Conservation (phyloP, 1,140 invertebrate species). For the Drosophila busckii region DNA sequence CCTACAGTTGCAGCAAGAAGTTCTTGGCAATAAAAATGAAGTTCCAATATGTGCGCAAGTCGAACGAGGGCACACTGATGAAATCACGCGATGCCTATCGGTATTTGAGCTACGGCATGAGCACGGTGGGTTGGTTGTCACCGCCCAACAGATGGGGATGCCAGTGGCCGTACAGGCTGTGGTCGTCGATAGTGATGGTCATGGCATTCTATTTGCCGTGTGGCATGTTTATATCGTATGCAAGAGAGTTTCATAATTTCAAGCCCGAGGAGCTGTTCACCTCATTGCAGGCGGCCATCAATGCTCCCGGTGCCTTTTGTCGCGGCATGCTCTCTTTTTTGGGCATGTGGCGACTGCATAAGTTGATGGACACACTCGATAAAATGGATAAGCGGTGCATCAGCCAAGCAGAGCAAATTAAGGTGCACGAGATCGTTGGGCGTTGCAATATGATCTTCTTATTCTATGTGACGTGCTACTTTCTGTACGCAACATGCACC, state of each 20-base stretch:
- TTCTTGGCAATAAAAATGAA: too few species aligned
- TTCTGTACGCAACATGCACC: constrained; percentile 4
- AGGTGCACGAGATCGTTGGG: constrained; percentile 21
- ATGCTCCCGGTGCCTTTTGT: constrained; percentile 7
- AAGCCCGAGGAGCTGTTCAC: constrained; percentile 27
- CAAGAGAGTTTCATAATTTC: constrained; percentile 21
- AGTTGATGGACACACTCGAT: constrained; percentile 12
- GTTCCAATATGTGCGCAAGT: too few species aligned
- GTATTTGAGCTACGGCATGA: constrained; percentile 29
- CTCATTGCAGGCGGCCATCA: constrained; percentile 32
- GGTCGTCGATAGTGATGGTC: not conserved
- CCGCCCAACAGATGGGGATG: not conserved
- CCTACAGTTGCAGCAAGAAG: too few species aligned
- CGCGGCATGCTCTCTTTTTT: not conserved
- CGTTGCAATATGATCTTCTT: constrained; percentile 34
- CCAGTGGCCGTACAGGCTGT: not conserved
- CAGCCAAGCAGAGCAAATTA: not conserved
- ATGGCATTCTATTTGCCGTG: constrained; percentile 19
- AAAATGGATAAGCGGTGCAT: constrained; percentile 28
- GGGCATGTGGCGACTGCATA: constrained; percentile 9
- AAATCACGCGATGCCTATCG: constrained; percentile 21
- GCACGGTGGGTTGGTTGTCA: constrained; percentile 23
- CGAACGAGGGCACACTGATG: too few species aligned
- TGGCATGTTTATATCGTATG: constrained; percentile 23
- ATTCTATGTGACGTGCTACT: constrained; percentile 9